Evolutionary conservation across 1,140 invertebrate species (phyloP), one percentile per base, ranked within the genome.

Genomic region (Camponotus pennsylvanicus): DNA sequence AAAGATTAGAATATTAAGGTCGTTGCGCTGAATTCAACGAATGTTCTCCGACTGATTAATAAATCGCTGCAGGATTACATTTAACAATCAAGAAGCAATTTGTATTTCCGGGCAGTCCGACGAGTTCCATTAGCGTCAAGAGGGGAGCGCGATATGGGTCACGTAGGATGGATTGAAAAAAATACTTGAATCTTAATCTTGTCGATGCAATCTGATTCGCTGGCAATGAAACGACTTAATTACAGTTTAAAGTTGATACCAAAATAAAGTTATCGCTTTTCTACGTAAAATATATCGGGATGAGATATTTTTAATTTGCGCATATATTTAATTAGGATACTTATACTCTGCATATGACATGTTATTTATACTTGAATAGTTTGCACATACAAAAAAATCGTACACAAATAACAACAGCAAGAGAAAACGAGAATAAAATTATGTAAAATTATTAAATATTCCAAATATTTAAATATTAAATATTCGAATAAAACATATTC

Each of bases 71-170:
- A 27, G 42, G 13, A 83, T 73, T 63, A 49, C 55, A 59, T 49
- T 83, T 63, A 73, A 83, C 69, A 61, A 75, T 83, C 79, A 75
- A 27, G 18, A 40, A n/a, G 79, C 79, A 75, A 83, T 83, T 83
- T 83, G 55, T 37, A 75, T 83, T 83, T 83, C 79, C 79, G 79
- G 79, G 8, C 40, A 40, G 40, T 13, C 27, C 52, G 40, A 63
- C 40, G 4, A 75, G 55, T 37, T 34, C 40, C 55, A 61, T 83
- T 75, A 83, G 11, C 7, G 13, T 83, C 32, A 9, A 73, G 40
- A 63, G 40, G 18, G 13, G 37, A 73, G 34, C 9, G 11, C 37
- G 49, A 70, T 80, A 55, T 80, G 34, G n/a, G 15, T 80, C 34
- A 52, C 32, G 64, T 69, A 40, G 15, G 9, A 80, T n/a, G 15